Base-by-base conservation (phyloP, 2,113 vertebrate species). In the Nanorana parkeri region DNA sequence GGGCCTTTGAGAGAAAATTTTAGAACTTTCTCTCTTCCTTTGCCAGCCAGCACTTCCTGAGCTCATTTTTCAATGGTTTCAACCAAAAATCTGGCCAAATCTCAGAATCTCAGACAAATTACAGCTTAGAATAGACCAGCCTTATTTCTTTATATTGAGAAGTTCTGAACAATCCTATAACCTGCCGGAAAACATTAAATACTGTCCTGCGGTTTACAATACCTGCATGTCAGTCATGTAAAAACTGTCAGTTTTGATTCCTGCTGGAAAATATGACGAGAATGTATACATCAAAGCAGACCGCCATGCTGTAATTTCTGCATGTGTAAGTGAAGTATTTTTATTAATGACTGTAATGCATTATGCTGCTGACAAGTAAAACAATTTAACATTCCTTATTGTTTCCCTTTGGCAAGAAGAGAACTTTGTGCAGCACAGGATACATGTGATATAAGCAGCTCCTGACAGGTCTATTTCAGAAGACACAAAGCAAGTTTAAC, bases 311-410 rank as follows among this genome's bases (percentile, higher is more conserved):
- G 54, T 74, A 74, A 58, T 74, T n/a, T 60, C 54, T 29, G 71
- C 71, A 56, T 78, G 64, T 66, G 67, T 68, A 52, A 66, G 51
- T 78, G 77, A 78, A 78, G 77, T 78, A 68, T 78, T 67, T 32
- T 68, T 78, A 78, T 78, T 78, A 78, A 78, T 78, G 67, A 67
- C 64, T n/a, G 47, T 55, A 67, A 78, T 78, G 51, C 28, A 78
- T 78, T 78, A 66, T 66, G 32, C 77, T 32, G 76, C n/a, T 68
- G 77, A 78, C 77, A 78, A 56, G 77, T 67, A 55, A 68, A 78
- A 52, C 64, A 68, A 67, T 78, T 78, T 68, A 78, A 78, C 77
- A 78, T 78, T 78, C 77, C 77, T 78, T 10, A 52, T 78, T 54
- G 63, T 68, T 56, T 56, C 47, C 77, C 77, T 66, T 56, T 64